These are phyloP conservation scores for Zaprionus ghesquierei DNA, from an alignment of 1,140 invertebrate species.

Conservation along the genomic window DNA sequence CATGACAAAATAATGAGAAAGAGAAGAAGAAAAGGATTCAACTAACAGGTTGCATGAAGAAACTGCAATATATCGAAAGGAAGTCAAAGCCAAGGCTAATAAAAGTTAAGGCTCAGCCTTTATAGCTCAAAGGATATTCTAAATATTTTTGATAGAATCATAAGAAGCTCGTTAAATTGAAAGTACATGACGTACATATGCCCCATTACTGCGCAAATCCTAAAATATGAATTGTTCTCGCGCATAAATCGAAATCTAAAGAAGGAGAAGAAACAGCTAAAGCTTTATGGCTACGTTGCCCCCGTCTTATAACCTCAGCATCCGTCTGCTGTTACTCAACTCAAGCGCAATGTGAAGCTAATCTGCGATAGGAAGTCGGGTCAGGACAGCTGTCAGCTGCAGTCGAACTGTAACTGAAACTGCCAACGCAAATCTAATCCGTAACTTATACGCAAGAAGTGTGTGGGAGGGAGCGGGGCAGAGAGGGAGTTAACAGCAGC, in stretches of 20 bases:
- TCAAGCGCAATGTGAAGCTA: not conserved
- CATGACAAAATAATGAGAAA: not conserved
- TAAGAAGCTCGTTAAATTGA: not conserved
- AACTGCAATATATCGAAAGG: too few relatives aligned
- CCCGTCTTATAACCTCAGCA: not conserved
- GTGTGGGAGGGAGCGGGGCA: not conserved
- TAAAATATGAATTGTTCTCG: not conserved
- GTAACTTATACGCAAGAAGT: slow-evolving; percentile 37
- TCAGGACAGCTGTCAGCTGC: slow-evolving; percentile 49
- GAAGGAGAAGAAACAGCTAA: not conserved
- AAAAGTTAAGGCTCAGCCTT: too few relatives aligned
- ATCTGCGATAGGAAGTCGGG: not conserved
- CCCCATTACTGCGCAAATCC: not conserved
- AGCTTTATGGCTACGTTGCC: not conserved
- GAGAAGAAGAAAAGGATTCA: not conserved
- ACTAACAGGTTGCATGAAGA: not conserved
- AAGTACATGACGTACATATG: not conserved
- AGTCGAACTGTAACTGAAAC: slow-evolving; percentile 19
- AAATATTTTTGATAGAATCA: not conserved
- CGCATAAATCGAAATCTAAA: not conserved
- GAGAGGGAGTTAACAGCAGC: slow-evolving; percentile 22
- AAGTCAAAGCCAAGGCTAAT: too few relatives aligned
- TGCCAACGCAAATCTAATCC: slow-evolving; percentile 11
- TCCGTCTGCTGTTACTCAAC: slow-evolving; percentile 1
- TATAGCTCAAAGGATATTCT: too few relatives aligned